Conservation (phyloP, 2,797 vertebrate genomes). For the Gymnoscopelus microlampas region DNA sequence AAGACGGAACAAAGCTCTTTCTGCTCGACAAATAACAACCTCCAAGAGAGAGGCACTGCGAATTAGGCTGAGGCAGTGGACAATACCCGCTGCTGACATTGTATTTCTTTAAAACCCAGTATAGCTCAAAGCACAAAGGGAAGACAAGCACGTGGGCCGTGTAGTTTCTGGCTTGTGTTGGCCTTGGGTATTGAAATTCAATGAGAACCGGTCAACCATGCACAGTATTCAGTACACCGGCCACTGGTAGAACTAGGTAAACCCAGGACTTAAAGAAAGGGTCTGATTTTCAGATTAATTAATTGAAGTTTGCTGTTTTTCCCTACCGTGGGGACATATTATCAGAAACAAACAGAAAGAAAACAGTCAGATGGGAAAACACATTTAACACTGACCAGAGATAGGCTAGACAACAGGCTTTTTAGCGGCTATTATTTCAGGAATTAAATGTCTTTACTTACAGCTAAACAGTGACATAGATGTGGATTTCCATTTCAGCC, state of each 20-base stretch:
- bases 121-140: constrained; percentile 57
- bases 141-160: constrained; percentile 50
- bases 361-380: neutral
- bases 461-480: constrained; percentile 7
- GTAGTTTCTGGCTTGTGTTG: constrained; percentile 33
- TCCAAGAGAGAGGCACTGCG: constrained; percentile 24
- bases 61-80: constrained; percentile 35
- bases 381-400: constrained; percentile 26
- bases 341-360: neutral
- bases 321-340: neutral
- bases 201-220: constrained; percentile 52
- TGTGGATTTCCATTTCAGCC: constrained; percentile 22
- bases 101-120: constrained; percentile 29
- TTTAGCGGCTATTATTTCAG: constrained; percentile 44
- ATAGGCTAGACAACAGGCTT: constrained; percentile 5
- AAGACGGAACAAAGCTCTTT: constrained; percentile 63
- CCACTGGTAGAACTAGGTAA: constrained; percentile 19
- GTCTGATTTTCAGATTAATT: constrained; percentile 26
- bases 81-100: constrained; percentile 49
- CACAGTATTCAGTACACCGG: neutral
- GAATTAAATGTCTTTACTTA: constrained; percentile 35
- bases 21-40: constrained; percentile 53
- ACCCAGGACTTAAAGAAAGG: constrained; percentile 11
- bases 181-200: constrained; percentile 27
- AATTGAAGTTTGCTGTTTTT: constrained; percentile 30